Evolutionary conservation across 2,888 invertebrate genomes (phyloP).

Genomic region (Bruchidius siliquastri): DNA sequence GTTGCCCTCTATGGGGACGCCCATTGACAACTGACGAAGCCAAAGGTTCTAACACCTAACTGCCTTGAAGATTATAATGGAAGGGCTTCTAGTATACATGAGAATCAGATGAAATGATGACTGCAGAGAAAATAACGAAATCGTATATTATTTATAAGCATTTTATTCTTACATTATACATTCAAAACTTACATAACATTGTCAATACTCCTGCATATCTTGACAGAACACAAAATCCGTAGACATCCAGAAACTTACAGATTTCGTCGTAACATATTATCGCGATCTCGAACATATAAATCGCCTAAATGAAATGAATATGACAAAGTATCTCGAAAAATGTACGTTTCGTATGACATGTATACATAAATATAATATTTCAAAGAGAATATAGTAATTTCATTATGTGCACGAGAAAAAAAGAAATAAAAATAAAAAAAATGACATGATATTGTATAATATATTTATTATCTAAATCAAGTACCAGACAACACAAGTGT

Average conservation of each 20-base stretch:
- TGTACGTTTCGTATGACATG: constrained; percentile 33
- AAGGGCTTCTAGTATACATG: no score
- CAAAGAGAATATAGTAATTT: constrained; percentile 27
- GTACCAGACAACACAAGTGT: constrained; percentile 1
- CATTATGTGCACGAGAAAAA: constrained; percentile 42
- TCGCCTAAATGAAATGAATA: constrained; percentile 19
- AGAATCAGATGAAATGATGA: no score
- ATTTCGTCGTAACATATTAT: constrained; percentile 25
- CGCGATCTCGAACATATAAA: constrained; percentile 30
- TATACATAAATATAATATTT: constrained; percentile 1
- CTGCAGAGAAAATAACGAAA: no score
- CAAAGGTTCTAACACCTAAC: no score
- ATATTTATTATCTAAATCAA: constrained; percentile 8
- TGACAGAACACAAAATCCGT: constrained; percentile 27
- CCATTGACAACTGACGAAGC: no score
- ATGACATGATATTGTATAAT: constrained; percentile 17
- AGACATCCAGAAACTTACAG: constrained; percentile 36
- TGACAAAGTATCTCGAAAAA: constrained; percentile 25
- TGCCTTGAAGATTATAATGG: no score
- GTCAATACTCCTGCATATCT: constrained; percentile 34
- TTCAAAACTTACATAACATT: constrained; percentile 44
- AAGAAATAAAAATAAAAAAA: constrained; percentile 33
- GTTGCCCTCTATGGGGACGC: no score
- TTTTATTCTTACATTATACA: constrained; percentile 47
- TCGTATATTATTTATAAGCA: constrained; percentile 40